phyloP scores from a whole-genome alignment of 2,113 vertebrate genomes.

The Lepisosteus oculatus region DNA sequence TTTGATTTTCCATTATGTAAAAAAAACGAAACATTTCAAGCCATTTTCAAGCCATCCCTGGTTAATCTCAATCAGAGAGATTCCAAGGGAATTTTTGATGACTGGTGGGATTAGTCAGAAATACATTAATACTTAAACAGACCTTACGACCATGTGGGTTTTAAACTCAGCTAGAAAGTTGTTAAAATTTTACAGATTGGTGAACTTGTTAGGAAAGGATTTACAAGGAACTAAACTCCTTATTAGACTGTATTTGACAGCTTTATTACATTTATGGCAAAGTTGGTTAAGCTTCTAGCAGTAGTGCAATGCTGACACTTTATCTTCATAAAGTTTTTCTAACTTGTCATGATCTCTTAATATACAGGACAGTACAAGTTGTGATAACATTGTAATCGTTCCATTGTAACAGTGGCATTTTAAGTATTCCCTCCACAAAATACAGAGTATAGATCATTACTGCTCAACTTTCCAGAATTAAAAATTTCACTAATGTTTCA shows the following conservation, averaged over 20 bases:
- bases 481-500: no score
- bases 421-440: no score
- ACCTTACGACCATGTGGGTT: conserved; percentile 7
- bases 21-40: neutral
- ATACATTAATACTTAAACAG: neutral
- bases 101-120: conserved; percentile 9
- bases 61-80: conserved; percentile 1
- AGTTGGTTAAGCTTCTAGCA: neutral
- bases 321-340: neutral
- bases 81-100: neutral
- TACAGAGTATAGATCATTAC: no score
- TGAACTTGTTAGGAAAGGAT: neutral
- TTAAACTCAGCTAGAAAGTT: conserved; percentile 12
- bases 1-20: conserved; percentile 7
- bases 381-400: no score
- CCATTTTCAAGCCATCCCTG: neutral
- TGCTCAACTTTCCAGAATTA: no score
- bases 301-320: neutral
- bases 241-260: neutral
- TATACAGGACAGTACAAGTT: no score
- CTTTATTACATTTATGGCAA: neutral
- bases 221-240: neutral
- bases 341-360: no score
- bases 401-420: no score
- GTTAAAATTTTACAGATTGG: neutral